Evolutionary conservation across 2,888 invertebrate genomes (phyloP).

Genomic region (Nephrotoma flavescens): DNA sequence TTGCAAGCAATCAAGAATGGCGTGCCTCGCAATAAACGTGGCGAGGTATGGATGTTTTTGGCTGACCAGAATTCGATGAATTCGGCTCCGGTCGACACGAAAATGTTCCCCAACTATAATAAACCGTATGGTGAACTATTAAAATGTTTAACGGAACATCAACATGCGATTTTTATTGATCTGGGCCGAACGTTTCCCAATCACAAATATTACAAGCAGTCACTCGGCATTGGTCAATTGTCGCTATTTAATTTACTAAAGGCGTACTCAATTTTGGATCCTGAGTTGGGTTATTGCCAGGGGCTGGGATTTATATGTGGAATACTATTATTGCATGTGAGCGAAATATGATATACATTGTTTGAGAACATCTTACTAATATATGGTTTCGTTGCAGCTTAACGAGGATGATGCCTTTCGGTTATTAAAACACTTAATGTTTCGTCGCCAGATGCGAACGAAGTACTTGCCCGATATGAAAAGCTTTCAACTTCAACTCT

Average conservation of each 20-base stretch:
- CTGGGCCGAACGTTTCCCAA: constrained; percentile 79
- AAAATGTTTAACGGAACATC: constrained; percentile 81
- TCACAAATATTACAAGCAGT: constrained; percentile 84
- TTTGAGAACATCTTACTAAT: neutral
- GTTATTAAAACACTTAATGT: constrained; percentile 81
- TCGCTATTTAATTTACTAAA: constrained; percentile 89
- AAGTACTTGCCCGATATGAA: constrained; percentile 93
- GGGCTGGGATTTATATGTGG: constrained; percentile 94
- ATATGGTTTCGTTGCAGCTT: constrained; percentile 46
- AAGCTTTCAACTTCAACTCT: constrained; percentile 76
- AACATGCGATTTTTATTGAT: constrained; percentile 93
- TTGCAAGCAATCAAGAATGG: constrained; percentile 67
- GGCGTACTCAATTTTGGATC: constrained; percentile 87
- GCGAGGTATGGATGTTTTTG: constrained; percentile 82
- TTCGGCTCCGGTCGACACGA: constrained; percentile 52
- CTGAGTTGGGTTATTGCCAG: constrained; percentile 93
- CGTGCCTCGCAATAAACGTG: constrained; percentile 52
- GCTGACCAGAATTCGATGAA: constrained; percentile 67
- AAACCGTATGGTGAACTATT: constrained; percentile 66
- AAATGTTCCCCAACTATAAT: constrained; percentile 57
- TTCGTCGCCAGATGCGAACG: constrained; percentile 68
- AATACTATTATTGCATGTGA: constrained; percentile 79
- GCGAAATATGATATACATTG: constrained; percentile 23
- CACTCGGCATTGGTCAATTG: constrained; percentile 84
- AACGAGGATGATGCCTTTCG: constrained; percentile 83